Evolutionary conservation across 64 coral and sea anemone species (phyloP), one percentile per base, ranked within the genome.

Genomic region (Pachyseris speciosa): DNA sequence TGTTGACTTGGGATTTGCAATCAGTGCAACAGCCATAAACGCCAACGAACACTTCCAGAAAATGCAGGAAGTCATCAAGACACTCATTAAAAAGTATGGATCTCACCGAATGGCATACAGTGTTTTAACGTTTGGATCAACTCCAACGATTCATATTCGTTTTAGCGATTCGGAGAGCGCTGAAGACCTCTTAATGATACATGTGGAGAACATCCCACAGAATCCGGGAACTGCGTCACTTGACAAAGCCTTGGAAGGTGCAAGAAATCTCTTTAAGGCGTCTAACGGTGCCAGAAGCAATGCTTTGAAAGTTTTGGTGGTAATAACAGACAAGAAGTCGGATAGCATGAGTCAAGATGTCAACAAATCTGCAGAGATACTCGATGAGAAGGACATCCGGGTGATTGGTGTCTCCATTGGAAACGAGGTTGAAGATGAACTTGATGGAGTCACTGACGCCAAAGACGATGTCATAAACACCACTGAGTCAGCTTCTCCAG

Each of bases 191-290:
- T 50, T 98, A 17, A 92, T 69, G 24, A 27, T 19, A 5, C 31
- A 74, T 13, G 84, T 98, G 15, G 78, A 92, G 2, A 76, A 44
- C 37, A 40, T 94, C 22, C 87, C 75, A 53, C 74, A 52, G 25
- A 89, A 81, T 33, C 37, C 29, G 6, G 88, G 88, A 37, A 79
- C 47, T 30, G 83, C 89, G 13, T 88, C 91, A 25, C 73, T 92
- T 16, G 93, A 92, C 58, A 98, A 92, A 67, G 93, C 96, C n/a
- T 72, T 98, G 8, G 28, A 85, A 25, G 89, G 83, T 64, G 93
- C 86, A 34, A 25, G 57, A 12, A 76, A 92, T 9, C 65, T 94
- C 45, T 95, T 98, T 25, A 89, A 74, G 26, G 50, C 27, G 22
- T 85, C 75, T 69, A 74, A 70, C 57, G 76, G 76, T 41, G 93